phyloP scores from a whole-genome alignment of 2,888 invertebrate species.

The Conchocele bisecta region DNA sequence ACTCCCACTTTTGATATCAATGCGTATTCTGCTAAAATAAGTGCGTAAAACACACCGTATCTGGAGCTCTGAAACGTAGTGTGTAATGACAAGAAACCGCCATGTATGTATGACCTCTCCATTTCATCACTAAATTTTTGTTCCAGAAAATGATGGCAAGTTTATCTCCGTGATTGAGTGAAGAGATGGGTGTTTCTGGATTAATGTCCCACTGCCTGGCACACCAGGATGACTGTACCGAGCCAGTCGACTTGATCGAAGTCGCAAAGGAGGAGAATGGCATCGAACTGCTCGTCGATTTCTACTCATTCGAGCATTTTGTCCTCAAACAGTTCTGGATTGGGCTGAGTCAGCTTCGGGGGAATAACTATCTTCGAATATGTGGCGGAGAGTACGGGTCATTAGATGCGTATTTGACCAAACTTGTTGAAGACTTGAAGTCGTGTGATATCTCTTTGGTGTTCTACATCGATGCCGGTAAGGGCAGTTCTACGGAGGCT shows the following conservation, averaged over 20 bases:
- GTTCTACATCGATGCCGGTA: conserved; percentile 78
- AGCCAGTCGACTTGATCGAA: conserved; percentile 74
- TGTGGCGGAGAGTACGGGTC: conserved; percentile 78
- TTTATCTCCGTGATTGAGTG: too few relatives aligned
- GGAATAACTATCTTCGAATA: conserved; percentile 73
- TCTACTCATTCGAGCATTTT: conserved; percentile 75
- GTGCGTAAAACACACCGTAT: too few relatives aligned
- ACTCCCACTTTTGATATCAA: too few relatives aligned
- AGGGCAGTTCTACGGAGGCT: conserved; percentile 70
- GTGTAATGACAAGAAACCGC: too few relatives aligned
- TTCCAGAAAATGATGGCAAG: too few relatives aligned
- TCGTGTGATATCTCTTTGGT: conserved; percentile 72
- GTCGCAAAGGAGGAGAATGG: conserved; percentile 67
- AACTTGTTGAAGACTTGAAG: conserved; percentile 72
- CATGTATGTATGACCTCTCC: too few relatives aligned
- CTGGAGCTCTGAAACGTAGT: too few relatives aligned
- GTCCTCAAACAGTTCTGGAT: conserved; percentile 72
- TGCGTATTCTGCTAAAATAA: too few relatives aligned
- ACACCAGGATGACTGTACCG: conserved; percentile 64
- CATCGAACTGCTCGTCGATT: conserved; percentile 79
- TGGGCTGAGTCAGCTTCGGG: conserved; percentile 54
- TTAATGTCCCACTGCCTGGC: conserved; percentile 68
- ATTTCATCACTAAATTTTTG: too few relatives aligned
- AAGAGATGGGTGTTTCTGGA: conserved; percentile 76
- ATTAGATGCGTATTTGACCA: conserved; percentile 68